A percentile compares a stretch with the other conserved stretches of the same genome.
Evolutionary conservation across 1,140 invertebrate genomes (phyloP).

Genomic region (Hycleus phaleratus): DNA sequence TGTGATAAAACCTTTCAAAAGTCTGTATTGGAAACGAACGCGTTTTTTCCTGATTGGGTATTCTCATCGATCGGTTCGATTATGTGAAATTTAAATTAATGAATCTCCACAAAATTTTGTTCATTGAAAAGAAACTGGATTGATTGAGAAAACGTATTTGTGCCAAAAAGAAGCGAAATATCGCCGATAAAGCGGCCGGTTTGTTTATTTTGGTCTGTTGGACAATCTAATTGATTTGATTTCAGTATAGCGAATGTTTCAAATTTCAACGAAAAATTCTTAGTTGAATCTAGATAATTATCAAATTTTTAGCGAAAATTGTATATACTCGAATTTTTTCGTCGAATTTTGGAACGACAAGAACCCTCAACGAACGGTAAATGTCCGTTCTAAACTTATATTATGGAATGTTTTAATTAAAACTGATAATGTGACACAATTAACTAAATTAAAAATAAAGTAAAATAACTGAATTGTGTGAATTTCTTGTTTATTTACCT

Average conservation of each 20-base stretch:
- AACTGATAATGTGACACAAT: conserved; percentile 25
- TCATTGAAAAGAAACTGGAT: conserved; percentile 5
- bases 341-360: conserved; percentile 35
- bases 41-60: no score
- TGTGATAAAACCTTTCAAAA: no score
- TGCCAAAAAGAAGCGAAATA: conserved; percentile 18
- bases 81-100: background rate
- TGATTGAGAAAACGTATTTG: conserved; percentile 12
- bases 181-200: conserved; percentile 1
- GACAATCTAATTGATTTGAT: no score
- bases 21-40: no score
- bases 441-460: conserved; percentile 28
- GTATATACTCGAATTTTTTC: conserved; percentile 23
- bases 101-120: conserved; percentile 4
- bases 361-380: background rate
- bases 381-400: background rate
- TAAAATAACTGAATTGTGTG: conserved; percentile 17
- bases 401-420: conserved; percentile 33
- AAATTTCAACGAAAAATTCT: conserved; percentile 38
- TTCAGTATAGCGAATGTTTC: conserved; percentile 23
- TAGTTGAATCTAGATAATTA: conserved; percentile 15
- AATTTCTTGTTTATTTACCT: background rate
- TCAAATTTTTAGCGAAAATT: conserved; percentile 10
- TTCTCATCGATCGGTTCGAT: no score
- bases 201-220: no score